phyloP scores from a whole-genome alignment of 2,797 vertebrate species.

The Odontamblyopus rebecca region DNA sequence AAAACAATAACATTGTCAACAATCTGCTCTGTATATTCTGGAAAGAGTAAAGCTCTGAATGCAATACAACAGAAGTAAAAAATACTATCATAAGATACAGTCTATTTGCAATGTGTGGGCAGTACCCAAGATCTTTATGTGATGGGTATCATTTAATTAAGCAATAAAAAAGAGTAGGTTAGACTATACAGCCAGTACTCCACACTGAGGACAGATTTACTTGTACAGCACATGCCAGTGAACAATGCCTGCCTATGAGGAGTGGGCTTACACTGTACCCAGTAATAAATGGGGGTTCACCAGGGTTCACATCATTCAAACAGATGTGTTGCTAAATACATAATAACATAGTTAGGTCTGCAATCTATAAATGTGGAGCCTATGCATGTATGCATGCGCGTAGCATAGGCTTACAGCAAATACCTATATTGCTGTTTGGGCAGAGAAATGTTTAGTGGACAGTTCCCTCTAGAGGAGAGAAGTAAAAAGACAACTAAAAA shows the following conservation, averaged over 20 bases:
- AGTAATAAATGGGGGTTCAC: background rate
- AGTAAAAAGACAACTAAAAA: background rate
- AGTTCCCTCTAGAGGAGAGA: slow-evolving; percentile 44
- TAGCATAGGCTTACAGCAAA: too few relatives aligned
- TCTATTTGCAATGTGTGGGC: too few relatives aligned
- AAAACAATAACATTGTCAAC: too few relatives aligned
- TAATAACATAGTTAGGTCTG: background rate
- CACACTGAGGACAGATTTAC: background rate
- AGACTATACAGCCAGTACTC: background rate
- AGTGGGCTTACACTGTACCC: background rate
- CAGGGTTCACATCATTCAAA: background rate
- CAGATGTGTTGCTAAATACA: background rate
- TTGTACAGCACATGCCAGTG: background rate
- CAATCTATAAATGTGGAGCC: too few relatives aligned
- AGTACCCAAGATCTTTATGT: background rate
- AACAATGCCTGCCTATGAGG: background rate
- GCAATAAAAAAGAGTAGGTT: slow-evolving; percentile 1
- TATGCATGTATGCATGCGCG: too few relatives aligned
- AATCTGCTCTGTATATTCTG: too few relatives aligned
- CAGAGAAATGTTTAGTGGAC: slow-evolving; percentile 10
- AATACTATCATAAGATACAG: too few relatives aligned
- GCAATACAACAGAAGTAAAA: too few relatives aligned
- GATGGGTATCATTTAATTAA: background rate
- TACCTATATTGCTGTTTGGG: too few relatives aligned
- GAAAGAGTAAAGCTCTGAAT: too few relatives aligned